These are phyloP conservation scores for Agonopterix subpropinquella DNA, from an alignment of 2,888 invertebrate species.

Conservation along the genomic window DNA sequence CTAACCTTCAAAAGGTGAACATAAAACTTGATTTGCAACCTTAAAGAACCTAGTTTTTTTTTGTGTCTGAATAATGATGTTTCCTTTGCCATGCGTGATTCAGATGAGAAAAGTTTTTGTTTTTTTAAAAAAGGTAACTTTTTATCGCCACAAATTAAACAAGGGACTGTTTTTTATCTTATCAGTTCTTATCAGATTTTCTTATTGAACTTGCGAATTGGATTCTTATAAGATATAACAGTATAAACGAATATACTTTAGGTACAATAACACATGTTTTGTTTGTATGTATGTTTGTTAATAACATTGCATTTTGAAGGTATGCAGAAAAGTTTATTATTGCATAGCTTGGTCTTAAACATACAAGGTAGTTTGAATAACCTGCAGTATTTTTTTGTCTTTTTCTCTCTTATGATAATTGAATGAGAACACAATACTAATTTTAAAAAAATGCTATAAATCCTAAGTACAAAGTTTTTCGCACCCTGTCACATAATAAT, in stretches of 20 bases:
- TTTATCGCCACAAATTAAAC: neutral
- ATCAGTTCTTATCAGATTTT: slow-evolving; percentile 10
- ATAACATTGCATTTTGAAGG: neutral
- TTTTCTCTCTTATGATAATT: too few species aligned
- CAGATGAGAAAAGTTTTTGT: neutral
- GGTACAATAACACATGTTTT: neutral
- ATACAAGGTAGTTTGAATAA: too few species aligned
- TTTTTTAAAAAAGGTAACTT: neutral
- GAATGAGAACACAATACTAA: too few species aligned
- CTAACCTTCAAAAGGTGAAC: neutral
- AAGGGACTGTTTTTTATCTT: slow-evolving; percentile 7
- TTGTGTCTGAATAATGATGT: neutral
- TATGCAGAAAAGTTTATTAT: too few species aligned
- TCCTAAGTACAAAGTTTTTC: too few species aligned
- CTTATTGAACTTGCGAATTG: neutral
- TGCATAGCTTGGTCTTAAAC: too few species aligned
- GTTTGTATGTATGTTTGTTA: neutral
- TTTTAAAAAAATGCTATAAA: too few species aligned
- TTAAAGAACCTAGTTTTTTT: neutral
- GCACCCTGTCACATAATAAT: too few species aligned
- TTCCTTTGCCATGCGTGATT: neutral
- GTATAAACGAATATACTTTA: neutral
- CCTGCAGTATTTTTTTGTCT: too few species aligned
- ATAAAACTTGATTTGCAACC: neutral
- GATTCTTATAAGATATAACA: neutral